Evolutionary conservation across 2,113 vertebrate genomes (phyloP), one percentile per base, ranked within the genome.

Genomic region (Plecturocebus donacophilus): DNA sequence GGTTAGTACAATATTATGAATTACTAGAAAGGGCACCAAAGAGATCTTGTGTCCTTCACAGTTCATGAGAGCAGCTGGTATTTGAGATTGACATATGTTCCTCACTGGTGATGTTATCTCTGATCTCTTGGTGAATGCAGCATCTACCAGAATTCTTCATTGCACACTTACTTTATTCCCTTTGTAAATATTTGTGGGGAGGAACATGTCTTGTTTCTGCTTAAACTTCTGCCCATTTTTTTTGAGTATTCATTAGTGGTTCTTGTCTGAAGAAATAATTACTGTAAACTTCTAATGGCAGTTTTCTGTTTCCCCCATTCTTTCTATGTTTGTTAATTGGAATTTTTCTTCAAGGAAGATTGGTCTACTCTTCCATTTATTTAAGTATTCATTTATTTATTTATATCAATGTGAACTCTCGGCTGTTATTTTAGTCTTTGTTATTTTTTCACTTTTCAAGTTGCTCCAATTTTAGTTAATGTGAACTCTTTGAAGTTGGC

Each of bases 171-270:
- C 13, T 73, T 49, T 76, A 83, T 92, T 85, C 16, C 14, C 25
- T 82, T 68, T 87, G 86, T 76, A 86, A 87, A 88, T 70, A 87
- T 93, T 87, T 89, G 19, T 14, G 38, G 13, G 21, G 21, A 73
- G 52, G 90, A 83, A 58, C 1, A 42, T 82, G 42, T 58, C 32
- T 61, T 66, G 16, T 79, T 82, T 93, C 80, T 71, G 45, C 56
- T 95, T 82, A 83, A 95, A 91, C 23, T 70, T 86, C 56, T 86
- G n/a, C n/a, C 61, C 30, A 21, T 71, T 92, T 84, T 49, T 95
- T 87, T 96, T 66, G 27, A 87, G 23, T 35, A 84, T 64, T 40
- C 4, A 54, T 92, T 47, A 85, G 45, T 70, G 16, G 47, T 10
- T 91, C 32, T 76, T 82, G 40, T 68, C 52, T 76, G 61, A 76